Conservation (phyloP, 2,113 vertebrate species). For the Grammomys surdaster region DNA sequence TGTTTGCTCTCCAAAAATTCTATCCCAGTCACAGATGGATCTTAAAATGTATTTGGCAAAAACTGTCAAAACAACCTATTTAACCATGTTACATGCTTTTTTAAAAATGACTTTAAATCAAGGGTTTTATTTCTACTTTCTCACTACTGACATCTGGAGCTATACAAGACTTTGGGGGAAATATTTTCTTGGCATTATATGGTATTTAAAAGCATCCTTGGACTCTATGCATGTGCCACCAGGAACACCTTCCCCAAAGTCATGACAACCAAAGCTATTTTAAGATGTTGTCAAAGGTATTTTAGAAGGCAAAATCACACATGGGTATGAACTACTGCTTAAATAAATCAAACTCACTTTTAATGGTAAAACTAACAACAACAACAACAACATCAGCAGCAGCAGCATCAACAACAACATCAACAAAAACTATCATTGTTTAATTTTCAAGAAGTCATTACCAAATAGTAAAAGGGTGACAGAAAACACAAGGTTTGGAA, state of each 20-base stretch:
- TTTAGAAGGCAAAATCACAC: background rate
- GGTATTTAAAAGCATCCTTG: background rate
- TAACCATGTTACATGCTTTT: background rate
- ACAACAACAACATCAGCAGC: no score
- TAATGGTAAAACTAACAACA: background rate
- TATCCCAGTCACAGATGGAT: background rate
- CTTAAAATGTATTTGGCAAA: background rate
- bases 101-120: background rate
- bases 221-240: background rate
- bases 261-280: background rate
- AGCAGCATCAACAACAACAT: no score
- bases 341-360: background rate
- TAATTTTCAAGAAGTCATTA: background rate
- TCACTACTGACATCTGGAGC: background rate
- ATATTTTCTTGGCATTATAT: fast-evolving
- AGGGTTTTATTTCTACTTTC: background rate
- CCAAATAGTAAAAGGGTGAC: no score
- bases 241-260: background rate
- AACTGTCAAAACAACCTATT: background rate
- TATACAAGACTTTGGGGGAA: background rate
- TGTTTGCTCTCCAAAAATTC: slow-evolving; percentile 16
- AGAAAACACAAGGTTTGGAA: background rate
- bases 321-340: background rate
- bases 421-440: no score
- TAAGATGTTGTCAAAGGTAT: background rate